phyloP scores from a whole-genome alignment of 2,888 invertebrate species.

The Anarsia innoxiella region DNA sequence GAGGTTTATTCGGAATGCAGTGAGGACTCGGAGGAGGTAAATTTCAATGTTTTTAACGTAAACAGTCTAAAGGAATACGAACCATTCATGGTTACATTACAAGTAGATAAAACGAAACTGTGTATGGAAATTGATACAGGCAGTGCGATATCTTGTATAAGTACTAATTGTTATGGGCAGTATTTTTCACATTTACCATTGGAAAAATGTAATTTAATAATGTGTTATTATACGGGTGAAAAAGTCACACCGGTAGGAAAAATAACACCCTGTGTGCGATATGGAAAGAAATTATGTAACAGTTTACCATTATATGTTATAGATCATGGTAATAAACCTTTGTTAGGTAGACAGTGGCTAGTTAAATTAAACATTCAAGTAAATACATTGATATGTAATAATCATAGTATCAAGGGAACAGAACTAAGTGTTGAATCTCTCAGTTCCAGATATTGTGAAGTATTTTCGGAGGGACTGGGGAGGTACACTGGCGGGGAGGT shows the following conservation, averaged over 20 bases:
- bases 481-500: not conserved
- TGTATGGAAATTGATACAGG: constrained; percentile 1
- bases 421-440: not conserved
- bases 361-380: not conserved
- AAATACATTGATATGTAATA: no score
- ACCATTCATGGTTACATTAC: no score
- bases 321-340: not conserved
- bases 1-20: no score
- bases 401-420: not conserved
- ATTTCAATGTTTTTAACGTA: no score
- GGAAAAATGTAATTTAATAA: not conserved
- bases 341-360: not conserved
- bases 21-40: no score
- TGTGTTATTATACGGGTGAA: not conserved
- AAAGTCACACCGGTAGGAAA: not conserved
- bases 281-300: not conserved
- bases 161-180: not conserved
- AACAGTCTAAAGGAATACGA: no score
- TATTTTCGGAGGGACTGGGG: not conserved
- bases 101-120: no score
- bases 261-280: not conserved
- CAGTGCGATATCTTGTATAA: not conserved
- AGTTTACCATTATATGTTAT: not conserved
- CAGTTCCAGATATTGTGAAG: not conserved
- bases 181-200: not conserved